Evolutionary conservation across 2,888 invertebrate genomes (phyloP), one percentile per base, ranked within the genome.

Genomic region (Synergus umbraculus): DNA sequence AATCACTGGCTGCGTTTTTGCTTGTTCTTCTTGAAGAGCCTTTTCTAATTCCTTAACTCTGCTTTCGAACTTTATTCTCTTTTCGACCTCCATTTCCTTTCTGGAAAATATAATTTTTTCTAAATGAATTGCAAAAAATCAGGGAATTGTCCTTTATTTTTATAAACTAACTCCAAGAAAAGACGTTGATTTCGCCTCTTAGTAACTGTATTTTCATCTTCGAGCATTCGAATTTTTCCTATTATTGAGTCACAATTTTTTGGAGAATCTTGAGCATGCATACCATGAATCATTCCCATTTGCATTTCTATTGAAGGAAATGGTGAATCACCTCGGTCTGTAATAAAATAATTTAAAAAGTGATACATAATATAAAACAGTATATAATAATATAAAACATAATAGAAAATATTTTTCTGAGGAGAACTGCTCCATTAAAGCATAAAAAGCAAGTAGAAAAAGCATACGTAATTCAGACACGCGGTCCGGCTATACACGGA

Each of bases 141-240:
- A 29, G 29, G 29, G 29, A 29, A 29, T 29, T 29, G 3, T 29
- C 91, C 85, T 89, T 44, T 83, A 81, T 18, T 80, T 86, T 41
- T 91, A 83, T 29, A 58, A 82, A 64, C 85, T 83, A 89, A 90
- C 81, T 90, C 90, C 63, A 81, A 67, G n/a, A 87, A 79, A 4
- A 90, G 87, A 77, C 87, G 87, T 29, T 87, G 84, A 76, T 87
- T 89, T n/a, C 88, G 85, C 58, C 85, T 86, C 77, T 88, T 87
- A 82, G 90, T 84, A 4, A 86, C 85, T n/a, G 82, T 81, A 46
- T 89, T 89, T 78, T 85, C 87, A 76, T 89, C 87, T 78, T 90
- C 89, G 63, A 91, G 85, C 46, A 85, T 82, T 58, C 83, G 37
- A 13, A 60, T 66, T 76, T 73, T 80, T 60, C 60, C 78, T 15